Evolutionary conservation across 1,140 invertebrate species (phyloP), one percentile per base, ranked within the genome.

Genomic region (Cydia splendana): DNA sequence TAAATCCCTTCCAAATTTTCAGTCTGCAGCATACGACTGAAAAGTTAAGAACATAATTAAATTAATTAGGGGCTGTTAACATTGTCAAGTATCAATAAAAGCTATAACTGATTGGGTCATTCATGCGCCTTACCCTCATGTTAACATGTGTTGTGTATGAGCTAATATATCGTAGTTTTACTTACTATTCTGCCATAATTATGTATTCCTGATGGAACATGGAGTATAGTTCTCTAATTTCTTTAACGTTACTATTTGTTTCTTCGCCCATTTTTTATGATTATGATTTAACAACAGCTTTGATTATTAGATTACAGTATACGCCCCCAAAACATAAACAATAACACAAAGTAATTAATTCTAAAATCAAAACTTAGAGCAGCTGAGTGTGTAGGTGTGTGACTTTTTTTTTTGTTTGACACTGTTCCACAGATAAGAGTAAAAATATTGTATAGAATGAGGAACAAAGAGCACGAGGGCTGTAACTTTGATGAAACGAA

Each of bases 1-100:
- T 98, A 99, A 78, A 98, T 95, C 67, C 98, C 98, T 85, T 96
- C 95, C 51, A 98, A 90, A 88, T 97, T 96, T 94, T 98, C 97
- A 75, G 96, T 96, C 85, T 96, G 96, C 74, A 98, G 93, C 94
- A 97, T 96, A 89, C 97, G 96, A 91, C 97, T 98, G 85, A 83
- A 96, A 95, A 80, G 87, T 83, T 88, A 82, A 77, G n/a, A 75
- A 65, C 10, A 78, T n/a, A 42, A 53, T 62, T 69, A 74, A n/a
- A 53, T 12, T 57, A 42, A 42, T 42, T 9, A 42, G 9, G 2
- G 38, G 10, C 9, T 42, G 67, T 13, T 24, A 38, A 42, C 48
- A 62, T 34, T 73, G n/a, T 78, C 71, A 48, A 48, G 3, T 5
- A 48, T 13, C 12, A 2, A 45, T 12, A 13, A 45, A 13, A 45